Conservation (phyloP, 2,888 invertebrate species). For the Xanthia icteritia region DNA sequence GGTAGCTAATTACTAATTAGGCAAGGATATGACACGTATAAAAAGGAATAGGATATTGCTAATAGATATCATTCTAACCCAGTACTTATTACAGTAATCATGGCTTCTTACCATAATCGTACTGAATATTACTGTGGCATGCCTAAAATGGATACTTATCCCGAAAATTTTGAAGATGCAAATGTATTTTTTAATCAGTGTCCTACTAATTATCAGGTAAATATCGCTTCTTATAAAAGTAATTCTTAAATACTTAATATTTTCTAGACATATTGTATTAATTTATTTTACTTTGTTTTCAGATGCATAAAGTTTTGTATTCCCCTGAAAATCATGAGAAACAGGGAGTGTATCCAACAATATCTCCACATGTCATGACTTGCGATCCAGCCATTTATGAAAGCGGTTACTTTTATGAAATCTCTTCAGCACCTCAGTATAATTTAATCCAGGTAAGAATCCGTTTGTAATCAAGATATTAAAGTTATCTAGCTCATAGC, state of each 20-base stretch:
- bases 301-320: background rate
- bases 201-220: constrained; percentile 33
- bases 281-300: constrained; percentile 26
- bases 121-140: constrained; percentile 45
- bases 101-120: constrained; percentile 64
- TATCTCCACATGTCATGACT: background rate
- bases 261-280: background rate
- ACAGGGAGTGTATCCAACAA: background rate
- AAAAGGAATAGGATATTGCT: constrained; percentile 45
- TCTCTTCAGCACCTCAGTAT: background rate
- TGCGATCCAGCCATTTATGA: background rate
- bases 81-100: constrained; percentile 64
- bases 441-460: constrained; percentile 33
- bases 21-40: constrained; percentile 60
- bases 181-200: constrained; percentile 6
- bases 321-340: background rate
- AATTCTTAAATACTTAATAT: too few species aligned
- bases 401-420: constrained; percentile 1
- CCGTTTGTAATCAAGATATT: background rate
- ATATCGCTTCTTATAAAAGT: background rate
- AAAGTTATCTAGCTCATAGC: background rate
- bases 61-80: constrained; percentile 68
- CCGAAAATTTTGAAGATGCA: constrained; percentile 36
- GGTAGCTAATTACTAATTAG: constrained; percentile 68
- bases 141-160: constrained; percentile 26